phyloP scores from a whole-genome alignment of 2,113 vertebrate species.

The Microcebus lehilahytsara region DNA sequence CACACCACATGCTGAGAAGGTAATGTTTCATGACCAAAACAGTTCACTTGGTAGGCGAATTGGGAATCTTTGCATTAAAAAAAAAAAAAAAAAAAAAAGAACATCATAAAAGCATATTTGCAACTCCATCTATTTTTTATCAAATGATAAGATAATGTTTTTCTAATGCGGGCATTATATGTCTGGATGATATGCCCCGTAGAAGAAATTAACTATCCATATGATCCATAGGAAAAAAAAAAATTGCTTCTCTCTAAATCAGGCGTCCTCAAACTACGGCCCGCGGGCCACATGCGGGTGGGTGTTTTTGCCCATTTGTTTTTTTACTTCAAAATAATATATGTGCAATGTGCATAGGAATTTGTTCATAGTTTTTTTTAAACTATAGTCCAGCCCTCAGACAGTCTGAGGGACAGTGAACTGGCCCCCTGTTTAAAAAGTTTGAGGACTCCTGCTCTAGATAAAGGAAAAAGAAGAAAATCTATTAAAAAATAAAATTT shows the following conservation, averaged over 20 bases:
- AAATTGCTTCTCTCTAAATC: conserved; percentile 15
- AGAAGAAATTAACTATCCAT: background rate
- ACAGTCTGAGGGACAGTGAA: too few species aligned
- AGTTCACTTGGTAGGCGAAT: conserved; percentile 81
- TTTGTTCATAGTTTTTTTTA: too few species aligned
- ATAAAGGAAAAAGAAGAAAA: background rate
- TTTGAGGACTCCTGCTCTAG: background rate
- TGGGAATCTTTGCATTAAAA: conserved; percentile 78
- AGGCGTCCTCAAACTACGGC: too few species aligned
- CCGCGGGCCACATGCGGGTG: too few species aligned
- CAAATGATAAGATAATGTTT: conserved; percentile 30
- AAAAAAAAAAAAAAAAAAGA: conserved; percentile 66
- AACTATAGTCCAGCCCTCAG: too few species aligned
- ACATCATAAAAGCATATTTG: conserved; percentile 66
- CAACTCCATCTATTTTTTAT: conserved; percentile 60
- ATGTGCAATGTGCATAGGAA: too few species aligned
- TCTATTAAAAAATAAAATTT: background rate
- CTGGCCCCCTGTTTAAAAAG: too few species aligned
- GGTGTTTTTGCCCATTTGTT: too few species aligned
- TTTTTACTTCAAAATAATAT: too few species aligned
- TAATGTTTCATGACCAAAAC: conserved; percentile 91
- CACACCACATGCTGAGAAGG: conserved; percentile 85
- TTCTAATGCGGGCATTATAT: conserved; percentile 21
- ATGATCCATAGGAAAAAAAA: background rate
- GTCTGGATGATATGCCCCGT: background rate